Base-by-base conservation (phyloP, 2,888 invertebrate species). In the Rhagophthalmus giganteus region DNA sequence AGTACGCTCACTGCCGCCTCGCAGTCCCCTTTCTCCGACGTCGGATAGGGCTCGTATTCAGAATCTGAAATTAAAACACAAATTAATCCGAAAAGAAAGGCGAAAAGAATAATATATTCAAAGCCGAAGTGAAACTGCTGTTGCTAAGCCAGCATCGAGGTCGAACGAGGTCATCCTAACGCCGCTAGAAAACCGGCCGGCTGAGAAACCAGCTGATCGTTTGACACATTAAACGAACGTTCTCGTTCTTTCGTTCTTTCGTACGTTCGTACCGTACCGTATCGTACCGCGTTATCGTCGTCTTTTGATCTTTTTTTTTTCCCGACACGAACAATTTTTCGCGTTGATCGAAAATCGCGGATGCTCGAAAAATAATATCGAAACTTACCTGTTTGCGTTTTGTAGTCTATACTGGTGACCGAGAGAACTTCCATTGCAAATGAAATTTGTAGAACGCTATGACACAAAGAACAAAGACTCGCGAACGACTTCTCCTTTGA, bases 1-100 rank as follows among this genome's bases (percentile, higher is more conserved):
- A 93, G 77, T 65, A 87, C 85, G 72, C 81, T 79, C 61, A 83
- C 81, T 25, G 51, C 47, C 59, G 79, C 57, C 61, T 80, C 58
- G 58, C 72, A 72, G 51, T 75, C 76, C 54, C 72, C 72, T 55
- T 75, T 71, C 42, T 65, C 65, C 15, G 64, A 56, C 28, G 60
- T 57, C 14, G 64, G 55, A 54, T 66, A 64, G 16, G 62, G 54
- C 20, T 67, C 70, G 45, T 69, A 75, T 61, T 68, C 74, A 70
- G 73, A 76, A 69, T 67, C 64, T 71, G 69, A 25, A 48, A 48
- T 34, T 48, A 28, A 40, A 27, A 28, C 11, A 33, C 38, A 32
- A 28, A 44, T 28, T 11, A 16, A 27, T 7, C 11, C 12, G 15
- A 28, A 26, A 24, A 28, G 27, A 30, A 27, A 31, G 15, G 31